Conservation (phyloP, 2,113 vertebrate genomes). For the Anarrhichthys ocellatus region DNA sequence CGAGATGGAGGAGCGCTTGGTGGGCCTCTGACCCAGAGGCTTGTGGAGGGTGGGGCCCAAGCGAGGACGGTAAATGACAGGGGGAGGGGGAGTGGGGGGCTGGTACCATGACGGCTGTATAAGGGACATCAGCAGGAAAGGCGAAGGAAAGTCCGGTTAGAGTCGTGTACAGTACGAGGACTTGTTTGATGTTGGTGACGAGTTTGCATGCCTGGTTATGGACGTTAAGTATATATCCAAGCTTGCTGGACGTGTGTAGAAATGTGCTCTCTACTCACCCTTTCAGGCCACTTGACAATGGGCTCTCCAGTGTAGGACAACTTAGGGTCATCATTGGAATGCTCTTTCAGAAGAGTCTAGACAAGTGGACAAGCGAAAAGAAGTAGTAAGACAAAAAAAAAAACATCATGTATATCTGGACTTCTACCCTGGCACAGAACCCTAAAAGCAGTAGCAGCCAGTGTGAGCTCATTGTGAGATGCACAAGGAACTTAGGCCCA, state of each 20-base stretch:
- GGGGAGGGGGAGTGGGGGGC: slow-evolving; percentile 68
- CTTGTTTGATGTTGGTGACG: neutral
- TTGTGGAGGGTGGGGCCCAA: slow-evolving; percentile 79
- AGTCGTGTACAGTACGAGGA: neutral
- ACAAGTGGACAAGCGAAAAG: neutral
- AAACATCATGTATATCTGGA: neutral
- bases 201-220: neutral
- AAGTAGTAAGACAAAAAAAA: neutral
- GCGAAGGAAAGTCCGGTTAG: neutral
- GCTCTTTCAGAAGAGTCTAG: slow-evolving; percentile 89
- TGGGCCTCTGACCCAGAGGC: slow-evolving; percentile 72
- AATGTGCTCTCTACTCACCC: slow-evolving; percentile 82
- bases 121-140: neutral
- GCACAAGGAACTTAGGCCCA: slow-evolving; percentile 58
- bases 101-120: slow-evolving; percentile 84
- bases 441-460: neutral
- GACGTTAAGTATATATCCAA: neutral
- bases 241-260: neutral
- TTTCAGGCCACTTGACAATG: slow-evolving; percentile 96
- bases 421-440: neutral
- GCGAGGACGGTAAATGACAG: slow-evolving; percentile 78
- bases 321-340: slow-evolving; percentile 88
- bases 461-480: neutral
- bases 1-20: slow-evolving; percentile 88
- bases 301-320: slow-evolving; percentile 94